A percentile compares a stretch with the other conserved stretches of the same genome.
phyloP scores from a whole-genome alignment of 2,888 invertebrate species.

The Dyspetes luteomarginatus region DNA sequence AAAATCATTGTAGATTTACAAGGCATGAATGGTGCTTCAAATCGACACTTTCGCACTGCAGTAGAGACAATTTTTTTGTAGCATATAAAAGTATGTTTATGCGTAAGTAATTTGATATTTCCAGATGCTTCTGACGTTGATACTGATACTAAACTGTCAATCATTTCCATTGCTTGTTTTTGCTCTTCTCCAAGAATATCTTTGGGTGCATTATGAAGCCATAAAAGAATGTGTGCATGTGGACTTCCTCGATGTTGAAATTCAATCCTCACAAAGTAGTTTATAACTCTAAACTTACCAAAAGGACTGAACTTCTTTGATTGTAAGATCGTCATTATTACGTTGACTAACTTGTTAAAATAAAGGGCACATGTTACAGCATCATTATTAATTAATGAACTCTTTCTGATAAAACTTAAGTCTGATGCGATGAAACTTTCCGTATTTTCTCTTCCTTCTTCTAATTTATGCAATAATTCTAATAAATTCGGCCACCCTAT shows the following conservation, averaged over 20 bases:
- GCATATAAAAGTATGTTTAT: slow-evolving; percentile 65
- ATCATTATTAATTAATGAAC: slow-evolving; percentile 71
- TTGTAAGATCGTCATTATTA: slow-evolving; percentile 73
- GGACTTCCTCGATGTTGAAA: slow-evolving; percentile 81
- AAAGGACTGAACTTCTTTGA: slow-evolving; percentile 76
- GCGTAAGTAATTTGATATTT: slow-evolving; percentile 37
- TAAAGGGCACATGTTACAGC: slow-evolving; percentile 75
- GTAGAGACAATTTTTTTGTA: slow-evolving; percentile 65
- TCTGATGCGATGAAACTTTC: neutral
- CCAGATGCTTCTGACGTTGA: slow-evolving; percentile 68
- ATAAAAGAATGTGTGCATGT: slow-evolving; percentile 80
- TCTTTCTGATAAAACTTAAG: neutral
- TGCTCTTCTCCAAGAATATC: slow-evolving; percentile 56
- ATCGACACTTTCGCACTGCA: slow-evolving; percentile 71
- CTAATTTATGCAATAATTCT: slow-evolving; percentile 76
- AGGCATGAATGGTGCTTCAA: slow-evolving; percentile 76
- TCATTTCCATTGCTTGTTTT: slow-evolving; percentile 67
- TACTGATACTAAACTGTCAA: slow-evolving; percentile 72
- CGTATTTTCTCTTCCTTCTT: neutral
- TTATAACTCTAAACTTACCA: slow-evolving; percentile 63
- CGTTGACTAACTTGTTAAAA: slow-evolving; percentile 79
- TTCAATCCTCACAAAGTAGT: slow-evolving; percentile 78
- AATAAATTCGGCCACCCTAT: slow-evolving; percentile 78
- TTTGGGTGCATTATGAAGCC: slow-evolving; percentile 78
- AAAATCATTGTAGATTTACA: too few relatives aligned